Conservation (phyloP, 1,140 invertebrate genomes). For the Fopius arisanus region DNA sequence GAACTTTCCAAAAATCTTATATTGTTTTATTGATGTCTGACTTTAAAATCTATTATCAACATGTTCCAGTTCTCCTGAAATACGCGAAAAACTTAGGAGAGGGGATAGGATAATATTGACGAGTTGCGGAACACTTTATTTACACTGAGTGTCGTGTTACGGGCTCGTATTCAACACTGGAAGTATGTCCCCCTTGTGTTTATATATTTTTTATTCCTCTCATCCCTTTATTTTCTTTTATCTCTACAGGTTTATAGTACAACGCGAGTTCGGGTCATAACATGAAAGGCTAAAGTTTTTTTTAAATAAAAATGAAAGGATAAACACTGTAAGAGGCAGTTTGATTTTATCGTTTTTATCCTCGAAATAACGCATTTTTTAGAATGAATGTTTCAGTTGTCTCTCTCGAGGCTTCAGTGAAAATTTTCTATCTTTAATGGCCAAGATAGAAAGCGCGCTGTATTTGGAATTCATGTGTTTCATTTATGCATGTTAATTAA, state of each 20-base stretch:
- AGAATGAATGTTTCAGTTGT: too few species aligned
- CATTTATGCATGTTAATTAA: too few species aligned
- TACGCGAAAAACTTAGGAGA: neutral
- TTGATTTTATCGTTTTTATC: neutral
- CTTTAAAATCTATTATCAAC: neutral
- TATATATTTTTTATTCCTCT: conserved; percentile 1
- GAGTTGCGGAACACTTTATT: conserved; percentile 28
- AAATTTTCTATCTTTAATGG: too few species aligned
- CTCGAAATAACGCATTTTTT: neutral
- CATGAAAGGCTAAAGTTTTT: neutral
- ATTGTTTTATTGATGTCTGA: too few species aligned
- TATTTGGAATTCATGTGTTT: too few species aligned
- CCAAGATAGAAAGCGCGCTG: too few species aligned
- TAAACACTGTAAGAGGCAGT: neutral
- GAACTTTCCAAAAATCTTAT: too few species aligned
- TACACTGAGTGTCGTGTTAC: conserved; percentile 36
- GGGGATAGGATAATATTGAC: conserved; percentile 1
- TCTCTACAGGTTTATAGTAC: conserved; percentile 35
- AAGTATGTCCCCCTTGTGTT: neutral
- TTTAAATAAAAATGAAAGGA: neutral
- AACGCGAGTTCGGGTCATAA: neutral
- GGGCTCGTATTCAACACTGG: conserved; percentile 23
- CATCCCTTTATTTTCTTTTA: conserved; percentile 25
- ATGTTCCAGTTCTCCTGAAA: neutral
- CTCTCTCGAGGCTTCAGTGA: too few species aligned